A percentile compares a stretch with the other conserved stretches of the same genome.
These are phyloP conservation scores for Lasaia peninsularis DNA, from an alignment of 1,140 invertebrate species.

Conservation along the genomic window DNA sequence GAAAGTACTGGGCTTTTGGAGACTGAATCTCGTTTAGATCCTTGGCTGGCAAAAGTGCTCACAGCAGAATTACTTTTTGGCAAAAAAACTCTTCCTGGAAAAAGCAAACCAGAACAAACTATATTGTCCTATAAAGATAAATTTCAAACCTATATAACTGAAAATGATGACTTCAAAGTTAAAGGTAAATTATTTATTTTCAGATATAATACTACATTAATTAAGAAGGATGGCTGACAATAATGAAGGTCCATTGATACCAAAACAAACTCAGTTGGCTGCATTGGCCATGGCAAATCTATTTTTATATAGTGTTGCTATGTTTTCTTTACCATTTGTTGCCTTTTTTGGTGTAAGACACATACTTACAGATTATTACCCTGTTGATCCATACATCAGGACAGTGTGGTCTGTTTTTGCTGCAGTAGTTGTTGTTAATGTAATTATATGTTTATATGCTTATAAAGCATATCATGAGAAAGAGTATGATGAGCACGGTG, in stretches of 20 bases:
- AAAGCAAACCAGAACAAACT: constrained; percentile 84
- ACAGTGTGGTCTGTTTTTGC: constrained; percentile 86
- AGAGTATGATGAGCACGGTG: constrained; percentile 79
- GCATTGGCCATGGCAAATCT: constrained; percentile 80
- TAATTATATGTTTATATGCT: constrained; percentile 87
- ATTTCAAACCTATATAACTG: constrained; percentile 51
- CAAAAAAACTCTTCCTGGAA: constrained; percentile 81
- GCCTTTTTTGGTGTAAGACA: constrained; percentile 84
- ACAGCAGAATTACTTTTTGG: constrained; percentile 91
- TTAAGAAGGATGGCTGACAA: constrained; percentile 56
- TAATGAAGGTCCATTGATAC: constrained; percentile 59
- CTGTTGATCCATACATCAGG: constrained; percentile 79
- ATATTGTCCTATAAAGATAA: constrained; percentile 81
- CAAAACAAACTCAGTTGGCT: constrained; percentile 66
- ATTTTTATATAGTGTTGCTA: constrained; percentile 87
- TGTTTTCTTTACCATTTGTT: constrained; percentile 89
- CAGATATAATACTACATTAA: constrained; percentile 51
- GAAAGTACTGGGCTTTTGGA: constrained; percentile 79
- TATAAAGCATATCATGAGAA: constrained; percentile 86
- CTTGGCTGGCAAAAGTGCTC: constrained; percentile 84
- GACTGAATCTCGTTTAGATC: constrained; percentile 83
- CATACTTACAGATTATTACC: constrained; percentile 79
- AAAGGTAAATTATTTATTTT: constrained; percentile 74
- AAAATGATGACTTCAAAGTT: constrained; percentile 49
- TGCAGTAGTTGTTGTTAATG: constrained; percentile 86